These are phyloP conservation scores for Myripristis jacobus DNA, from an alignment of 2,797 vertebrate genomes.

Conservation along the genomic window DNA sequence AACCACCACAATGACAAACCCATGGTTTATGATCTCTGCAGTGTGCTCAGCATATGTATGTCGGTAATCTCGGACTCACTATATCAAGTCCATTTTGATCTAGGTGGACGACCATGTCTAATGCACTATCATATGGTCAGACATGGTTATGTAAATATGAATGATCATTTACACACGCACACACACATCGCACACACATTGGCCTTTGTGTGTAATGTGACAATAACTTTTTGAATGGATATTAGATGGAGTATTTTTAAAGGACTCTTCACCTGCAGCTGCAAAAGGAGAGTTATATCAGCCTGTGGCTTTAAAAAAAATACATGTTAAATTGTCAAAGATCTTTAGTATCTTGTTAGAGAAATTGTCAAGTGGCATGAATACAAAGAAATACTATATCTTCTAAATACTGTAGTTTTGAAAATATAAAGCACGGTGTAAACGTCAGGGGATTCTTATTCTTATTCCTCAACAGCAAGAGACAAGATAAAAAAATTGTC, in stretches of 20 bases:
- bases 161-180: slow-evolving; percentile 38
- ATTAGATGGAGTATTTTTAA: slow-evolving; percentile 12
- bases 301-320: slow-evolving; percentile 15
- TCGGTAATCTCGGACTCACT: slow-evolving; percentile 64
- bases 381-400: neutral
- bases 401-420: slow-evolving; percentile 1
- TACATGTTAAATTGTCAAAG: slow-evolving; percentile 30
- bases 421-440: neutral
- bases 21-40: slow-evolving; percentile 80
- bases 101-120: slow-evolving; percentile 34
- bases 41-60: slow-evolving; percentile 73
- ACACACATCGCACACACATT: neutral
- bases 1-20: slow-evolving; percentile 80
- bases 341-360: slow-evolving; percentile 38
- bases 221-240: slow-evolving; percentile 15
- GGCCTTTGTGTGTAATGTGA: neutral
- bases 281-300: neutral
- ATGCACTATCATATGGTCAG: slow-evolving; percentile 22
- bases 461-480: neutral
- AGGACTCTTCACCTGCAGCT: neutral
- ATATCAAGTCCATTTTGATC: slow-evolving; percentile 54
- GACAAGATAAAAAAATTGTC: neutral
- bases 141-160: slow-evolving; percentile 27
- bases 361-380: slow-evolving; percentile 20
- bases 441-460: neutral